Percentiles rank a stretch among this genome's conserved stretches.
These are phyloP conservation scores for Caenorhabditis briggsae DNA, from an alignment of 1,140 invertebrate species.

Conservation along the genomic window DNA sequence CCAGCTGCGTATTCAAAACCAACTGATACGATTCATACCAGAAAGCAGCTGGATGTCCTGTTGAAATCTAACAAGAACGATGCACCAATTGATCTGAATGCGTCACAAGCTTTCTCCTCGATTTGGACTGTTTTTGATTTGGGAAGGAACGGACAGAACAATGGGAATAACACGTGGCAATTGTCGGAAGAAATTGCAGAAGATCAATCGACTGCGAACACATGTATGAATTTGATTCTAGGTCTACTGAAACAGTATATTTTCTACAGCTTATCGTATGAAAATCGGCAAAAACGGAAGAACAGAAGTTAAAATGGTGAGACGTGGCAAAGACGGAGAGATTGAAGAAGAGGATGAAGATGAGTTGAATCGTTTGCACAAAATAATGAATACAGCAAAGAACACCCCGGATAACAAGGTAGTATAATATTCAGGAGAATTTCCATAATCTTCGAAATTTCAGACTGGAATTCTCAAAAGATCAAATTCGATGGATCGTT, in stretches of 20 bases:
- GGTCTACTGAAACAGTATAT: too few species aligned
- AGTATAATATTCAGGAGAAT: background rate
- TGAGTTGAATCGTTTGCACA: constrained; percentile 21
- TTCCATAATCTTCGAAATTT: background rate
- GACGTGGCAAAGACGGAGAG: constrained; percentile 37
- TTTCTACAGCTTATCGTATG: constrained; percentile 26
- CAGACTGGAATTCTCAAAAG: constrained; percentile 22
- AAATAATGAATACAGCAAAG: constrained; percentile 41
- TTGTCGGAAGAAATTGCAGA: background rate
- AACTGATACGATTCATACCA: constrained; percentile 19
- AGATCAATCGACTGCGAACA: background rate
- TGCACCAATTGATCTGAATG: background rate
- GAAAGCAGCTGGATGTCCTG: constrained; percentile 36
- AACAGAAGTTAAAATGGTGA: constrained; percentile 48
- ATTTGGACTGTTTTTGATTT: constrained; percentile 22
- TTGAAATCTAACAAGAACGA: constrained; percentile 26
- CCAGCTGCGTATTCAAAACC: constrained; percentile 5
- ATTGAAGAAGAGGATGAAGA: constrained; percentile 20
- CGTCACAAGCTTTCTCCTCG: background rate
- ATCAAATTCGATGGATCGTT: constrained; percentile 30
- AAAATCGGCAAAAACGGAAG: constrained; percentile 49
- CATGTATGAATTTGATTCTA: background rate
- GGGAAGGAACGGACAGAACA: background rate
- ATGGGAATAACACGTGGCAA: constrained; percentile 8
- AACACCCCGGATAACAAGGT: constrained; percentile 13